Conservation (phyloP, 2,888 invertebrate genomes). For the Pachycephus smyrnensis region DNA sequence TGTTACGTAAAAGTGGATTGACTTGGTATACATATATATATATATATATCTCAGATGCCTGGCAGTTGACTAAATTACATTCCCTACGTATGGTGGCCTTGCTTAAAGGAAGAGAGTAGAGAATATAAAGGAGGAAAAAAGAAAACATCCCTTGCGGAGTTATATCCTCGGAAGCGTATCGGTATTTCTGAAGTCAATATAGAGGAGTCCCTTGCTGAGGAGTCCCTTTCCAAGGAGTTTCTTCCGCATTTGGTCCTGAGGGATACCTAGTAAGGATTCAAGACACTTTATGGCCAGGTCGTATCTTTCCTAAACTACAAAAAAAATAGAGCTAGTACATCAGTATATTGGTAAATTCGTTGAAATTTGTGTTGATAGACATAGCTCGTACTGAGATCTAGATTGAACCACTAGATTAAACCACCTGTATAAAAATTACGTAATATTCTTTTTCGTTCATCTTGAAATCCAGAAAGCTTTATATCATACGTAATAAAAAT, state of each 20-base stretch:
- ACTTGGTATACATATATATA: neutral
- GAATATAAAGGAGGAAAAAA: neutral
- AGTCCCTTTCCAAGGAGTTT: slow-evolving; percentile 28
- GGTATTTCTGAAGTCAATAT: slow-evolving; percentile 44
- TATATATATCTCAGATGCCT: too few species aligned
- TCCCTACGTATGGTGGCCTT: neutral
- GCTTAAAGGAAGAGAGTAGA: neutral
- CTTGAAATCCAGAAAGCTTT: neutral
- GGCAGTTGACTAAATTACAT: neutral
- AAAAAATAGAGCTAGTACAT: slow-evolving; percentile 31
- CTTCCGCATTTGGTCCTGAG: slow-evolving; percentile 26
- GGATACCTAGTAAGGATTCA: slow-evolving; percentile 40
- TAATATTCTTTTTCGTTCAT: neutral
- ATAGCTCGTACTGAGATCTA: neutral
- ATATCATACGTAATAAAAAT: neutral
- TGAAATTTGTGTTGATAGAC: neutral
- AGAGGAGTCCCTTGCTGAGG: slow-evolving; percentile 24
- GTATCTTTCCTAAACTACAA: slow-evolving; percentile 32
- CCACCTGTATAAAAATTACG: neutral
- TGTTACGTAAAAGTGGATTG: neutral
- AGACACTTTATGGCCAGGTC: slow-evolving; percentile 46
- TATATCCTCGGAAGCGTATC: slow-evolving; percentile 35
- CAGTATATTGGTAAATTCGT: neutral
- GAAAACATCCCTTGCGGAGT: neutral
- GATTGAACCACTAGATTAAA: too few species aligned